Evolutionary conservation across 2,113 vertebrate species (phyloP).

Genomic region (Nipponia nippon): DNA sequence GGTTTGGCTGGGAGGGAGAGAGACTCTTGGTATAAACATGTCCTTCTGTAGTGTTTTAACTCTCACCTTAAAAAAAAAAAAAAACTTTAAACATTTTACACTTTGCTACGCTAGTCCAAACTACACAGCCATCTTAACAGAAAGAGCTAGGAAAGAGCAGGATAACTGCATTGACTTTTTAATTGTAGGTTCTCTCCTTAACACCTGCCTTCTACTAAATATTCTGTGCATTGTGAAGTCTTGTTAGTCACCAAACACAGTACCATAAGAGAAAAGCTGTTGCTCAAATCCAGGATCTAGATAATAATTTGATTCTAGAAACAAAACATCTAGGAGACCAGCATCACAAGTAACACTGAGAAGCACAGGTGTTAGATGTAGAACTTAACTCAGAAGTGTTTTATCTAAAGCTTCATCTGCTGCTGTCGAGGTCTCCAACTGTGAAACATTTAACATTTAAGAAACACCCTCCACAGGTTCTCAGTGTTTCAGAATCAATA

Average conservation of each 20-base stretch:
- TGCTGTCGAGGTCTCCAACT: not conserved
- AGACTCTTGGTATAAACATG: not conserved
- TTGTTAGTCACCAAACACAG: not conserved
- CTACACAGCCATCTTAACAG: not conserved
- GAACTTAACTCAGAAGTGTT: not conserved
- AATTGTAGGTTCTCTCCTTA: not conserved
- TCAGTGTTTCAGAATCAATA: not conserved
- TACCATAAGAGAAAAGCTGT: not conserved
- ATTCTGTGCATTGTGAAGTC: not conserved
- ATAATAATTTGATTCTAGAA: not conserved
- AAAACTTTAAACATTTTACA: not conserved
- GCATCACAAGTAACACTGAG: not conserved
- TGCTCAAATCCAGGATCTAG: not conserved
- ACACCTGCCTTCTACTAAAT: not conserved
- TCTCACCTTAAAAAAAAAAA: not conserved
- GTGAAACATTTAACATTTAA: not conserved
- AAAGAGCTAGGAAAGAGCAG: not conserved
- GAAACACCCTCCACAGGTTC: not conserved
- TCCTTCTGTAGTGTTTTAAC: not conserved
- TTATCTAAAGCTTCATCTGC: not conserved
- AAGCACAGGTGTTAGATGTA: not conserved
- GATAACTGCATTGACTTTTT: not conserved
- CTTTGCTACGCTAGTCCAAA: not conserved
- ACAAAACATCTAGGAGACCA: not conserved
- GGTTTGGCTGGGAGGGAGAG: not conserved